These are phyloP conservation scores for Pollachius pollachius DNA, from an alignment of 2,113 vertebrate genomes.

Conservation along the genomic window DNA sequence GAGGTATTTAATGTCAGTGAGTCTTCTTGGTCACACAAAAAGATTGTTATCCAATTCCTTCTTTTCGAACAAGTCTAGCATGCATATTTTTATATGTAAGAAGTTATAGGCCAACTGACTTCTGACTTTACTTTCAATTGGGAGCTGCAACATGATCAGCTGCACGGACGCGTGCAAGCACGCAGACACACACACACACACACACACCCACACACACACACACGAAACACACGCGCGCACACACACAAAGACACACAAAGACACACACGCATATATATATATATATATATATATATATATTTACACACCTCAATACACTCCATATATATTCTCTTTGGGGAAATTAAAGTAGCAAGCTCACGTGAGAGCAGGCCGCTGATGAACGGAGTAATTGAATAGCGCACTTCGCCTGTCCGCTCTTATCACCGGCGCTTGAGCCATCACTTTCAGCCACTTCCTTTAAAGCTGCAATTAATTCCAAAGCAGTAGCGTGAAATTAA, in stretches of 20 bases:
- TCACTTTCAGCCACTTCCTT: conserved; percentile 57
- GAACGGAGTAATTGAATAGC: conserved; percentile 51
- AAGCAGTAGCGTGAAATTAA: conserved; percentile 74
- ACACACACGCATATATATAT: background rate
- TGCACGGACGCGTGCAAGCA: background rate
- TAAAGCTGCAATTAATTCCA: conserved; percentile 72
- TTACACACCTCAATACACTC: background rate
- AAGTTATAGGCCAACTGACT: no score
- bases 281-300: background rate
- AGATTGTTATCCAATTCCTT: no score
- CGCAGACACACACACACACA: background rate
- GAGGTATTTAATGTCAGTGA: no score
- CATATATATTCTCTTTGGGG: background rate
- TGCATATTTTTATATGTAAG: no score
- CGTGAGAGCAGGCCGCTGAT: conserved; percentile 37
- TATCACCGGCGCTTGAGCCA: conserved; percentile 59
- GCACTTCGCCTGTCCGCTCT: conserved; percentile 54
- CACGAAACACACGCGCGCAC: background rate
- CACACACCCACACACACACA: background rate
- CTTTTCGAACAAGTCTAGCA: no score
- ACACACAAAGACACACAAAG: background rate
- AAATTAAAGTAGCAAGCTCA: conserved; percentile 1
- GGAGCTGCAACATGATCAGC: background rate
- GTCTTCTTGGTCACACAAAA: no score
- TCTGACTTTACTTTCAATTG: no score